Conservation (phyloP, 2,888 invertebrate genomes). For the Calameuta idolon region DNA sequence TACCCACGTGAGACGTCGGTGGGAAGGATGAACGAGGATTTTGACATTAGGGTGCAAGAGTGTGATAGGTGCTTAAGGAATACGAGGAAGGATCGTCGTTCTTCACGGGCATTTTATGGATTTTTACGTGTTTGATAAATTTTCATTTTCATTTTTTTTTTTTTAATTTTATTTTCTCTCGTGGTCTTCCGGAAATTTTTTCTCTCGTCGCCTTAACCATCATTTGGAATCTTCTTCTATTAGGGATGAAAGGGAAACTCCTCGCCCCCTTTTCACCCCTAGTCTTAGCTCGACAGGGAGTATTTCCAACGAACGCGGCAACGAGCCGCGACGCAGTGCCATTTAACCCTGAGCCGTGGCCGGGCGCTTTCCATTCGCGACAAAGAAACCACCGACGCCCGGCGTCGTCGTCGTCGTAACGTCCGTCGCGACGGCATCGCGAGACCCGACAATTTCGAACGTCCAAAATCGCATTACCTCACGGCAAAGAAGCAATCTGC, state of each 20-base stretch:
- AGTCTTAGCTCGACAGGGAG: not conserved
- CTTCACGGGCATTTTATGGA: not conserved
- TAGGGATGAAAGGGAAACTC: not conserved
- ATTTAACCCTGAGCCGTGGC: conserved; percentile 35
- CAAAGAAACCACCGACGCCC: conserved; percentile 26
- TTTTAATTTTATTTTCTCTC: not conserved
- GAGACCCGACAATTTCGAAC: conserved; percentile 22
- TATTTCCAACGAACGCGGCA: not conserved
- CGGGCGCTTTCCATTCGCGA: conserved; percentile 2
- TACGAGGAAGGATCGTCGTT: not conserved
- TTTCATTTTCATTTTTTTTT: conserved; percentile 7
- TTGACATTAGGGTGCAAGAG: not conserved
- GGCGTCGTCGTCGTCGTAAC: not conserved
- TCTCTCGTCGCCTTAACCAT: conserved; percentile 2
- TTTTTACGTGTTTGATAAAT: conserved; percentile 10
- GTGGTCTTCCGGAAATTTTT: not conserved
- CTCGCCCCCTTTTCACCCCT: not conserved
- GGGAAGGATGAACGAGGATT: not conserved
- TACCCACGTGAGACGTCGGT: conserved; percentile 7
- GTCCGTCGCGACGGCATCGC: not conserved
- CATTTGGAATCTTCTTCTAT: not conserved
- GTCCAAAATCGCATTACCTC: conserved; percentile 40
- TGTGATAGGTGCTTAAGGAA: not conserved
- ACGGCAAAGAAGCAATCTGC: conserved; percentile 42
- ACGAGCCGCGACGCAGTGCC: conserved; percentile 23